Conservation (phyloP, 2,888 invertebrate species). For the Dryocosmus kuriphilus region DNA sequence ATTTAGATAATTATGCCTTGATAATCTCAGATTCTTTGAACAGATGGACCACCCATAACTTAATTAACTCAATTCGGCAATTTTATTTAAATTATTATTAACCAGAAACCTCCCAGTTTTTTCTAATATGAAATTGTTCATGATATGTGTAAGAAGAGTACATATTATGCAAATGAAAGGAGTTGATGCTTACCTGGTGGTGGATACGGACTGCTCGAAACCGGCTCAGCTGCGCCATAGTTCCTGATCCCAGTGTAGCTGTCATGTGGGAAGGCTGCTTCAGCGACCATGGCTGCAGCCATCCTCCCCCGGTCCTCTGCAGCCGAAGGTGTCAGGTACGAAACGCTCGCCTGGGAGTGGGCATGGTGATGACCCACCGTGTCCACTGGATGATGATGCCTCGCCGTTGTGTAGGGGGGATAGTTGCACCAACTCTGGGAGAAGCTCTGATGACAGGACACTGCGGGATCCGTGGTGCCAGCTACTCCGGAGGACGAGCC, state of each 20-base stretch:
- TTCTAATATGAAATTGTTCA: not conserved
- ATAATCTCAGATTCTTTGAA: not conserved
- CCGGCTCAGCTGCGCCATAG: constrained; percentile 85
- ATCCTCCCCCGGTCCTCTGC: constrained; percentile 85
- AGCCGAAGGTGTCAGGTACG: constrained; percentile 82
- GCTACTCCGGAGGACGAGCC: constrained; percentile 77
- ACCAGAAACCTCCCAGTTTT: too few species aligned
- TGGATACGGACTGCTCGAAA: constrained; percentile 87
- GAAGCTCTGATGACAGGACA: constrained; percentile 84
- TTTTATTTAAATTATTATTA: too few species aligned
- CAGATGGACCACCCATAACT: constrained; percentile 4
- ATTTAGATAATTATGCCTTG: too few species aligned
- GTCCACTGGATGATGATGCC: constrained; percentile 80
- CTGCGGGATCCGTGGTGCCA: constrained; percentile 78
- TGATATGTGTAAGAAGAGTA: not conserved
- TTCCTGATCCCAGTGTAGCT: constrained; percentile 86
- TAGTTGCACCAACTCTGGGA: constrained; percentile 89
- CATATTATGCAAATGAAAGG: constrained; percentile 37
- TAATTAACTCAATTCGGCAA: not conserved
- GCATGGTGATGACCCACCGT: constrained; percentile 80
- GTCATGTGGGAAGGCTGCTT: constrained; percentile 85
- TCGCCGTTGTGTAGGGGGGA: constrained; percentile 81
- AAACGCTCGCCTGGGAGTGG: constrained; percentile 79
- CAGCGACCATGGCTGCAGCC: constrained; percentile 80
- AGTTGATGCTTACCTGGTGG: constrained; percentile 85